Evolutionary conservation across 2,113 vertebrate genomes (phyloP), one percentile per base, ranked within the genome.

Genomic region (Tetraodon nigroviridis): DNA sequence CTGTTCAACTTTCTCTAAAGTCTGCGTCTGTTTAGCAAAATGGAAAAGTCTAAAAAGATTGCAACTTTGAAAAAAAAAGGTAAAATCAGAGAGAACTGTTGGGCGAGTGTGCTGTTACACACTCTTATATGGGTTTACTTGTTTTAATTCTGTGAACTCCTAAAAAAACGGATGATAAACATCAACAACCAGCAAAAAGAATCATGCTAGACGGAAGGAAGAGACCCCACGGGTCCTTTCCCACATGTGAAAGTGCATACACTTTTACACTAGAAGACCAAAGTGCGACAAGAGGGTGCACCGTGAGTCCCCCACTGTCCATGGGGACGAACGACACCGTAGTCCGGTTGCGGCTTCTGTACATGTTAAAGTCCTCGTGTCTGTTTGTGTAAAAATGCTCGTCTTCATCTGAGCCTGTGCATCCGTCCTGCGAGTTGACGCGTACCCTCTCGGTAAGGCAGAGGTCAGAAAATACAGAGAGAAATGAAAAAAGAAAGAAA

Each of bases 381-480:
- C 59, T 72, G 65, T 82, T 56, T 58, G 63, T 51, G 67, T 76
- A 55, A 53, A 81, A 73, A 69, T 61, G 64, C 66, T 62, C 20
- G 2, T 60, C 57, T 61, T 64, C 41, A 47, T 72, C 56, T 79
- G 53, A 64, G 73, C 49, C 63, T 66, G 71, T 69, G 75, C 40
- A 62, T 79, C 47, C 42, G 8, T 75, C 67, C 67, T 73, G 73
- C 40, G 22, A 60, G 52, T 76, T 64, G 60, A 66, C 65, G 50
- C n/a, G 54, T 75, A 56, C 62, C 80, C 75, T 82, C 71, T 73
- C 58, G 18, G 65, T 86, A 87, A 90, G 84, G 82, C 84, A 85
- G 82, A 82, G 86, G 76, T 77, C 79, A 85, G 80, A 67, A 72
- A 76, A 66, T 73, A 81, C 69, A 72, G 64, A 74, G 58, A 78